Percentiles rank a stretch among this genome's conserved stretches.
Evolutionary conservation across 2,797 vertebrate genomes (phyloP).

Genomic region (Prunella strophiata): DNA sequence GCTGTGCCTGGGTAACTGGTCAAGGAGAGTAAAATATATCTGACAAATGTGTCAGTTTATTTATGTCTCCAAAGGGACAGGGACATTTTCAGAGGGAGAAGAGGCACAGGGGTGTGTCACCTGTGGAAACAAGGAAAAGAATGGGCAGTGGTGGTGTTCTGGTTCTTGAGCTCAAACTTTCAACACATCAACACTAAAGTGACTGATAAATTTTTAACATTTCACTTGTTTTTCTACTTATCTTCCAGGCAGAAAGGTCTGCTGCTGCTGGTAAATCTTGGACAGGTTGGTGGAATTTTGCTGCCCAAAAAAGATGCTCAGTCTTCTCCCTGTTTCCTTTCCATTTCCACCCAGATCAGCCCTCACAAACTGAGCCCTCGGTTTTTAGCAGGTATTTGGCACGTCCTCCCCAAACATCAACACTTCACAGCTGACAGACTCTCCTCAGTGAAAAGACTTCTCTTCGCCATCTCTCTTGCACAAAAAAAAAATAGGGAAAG

Average conservation of each 20-base stretch:
- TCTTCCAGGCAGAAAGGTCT: background rate
- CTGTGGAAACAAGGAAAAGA: background rate
- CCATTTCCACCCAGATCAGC: background rate
- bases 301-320: background rate
- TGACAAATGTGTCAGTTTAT: background rate
- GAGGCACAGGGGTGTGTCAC: background rate
- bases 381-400: background rate
- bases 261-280: background rate
- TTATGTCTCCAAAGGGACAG: background rate
- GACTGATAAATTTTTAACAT: background rate
- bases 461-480: background rate
- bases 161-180: background rate
- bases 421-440: background rate
- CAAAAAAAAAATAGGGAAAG: background rate
- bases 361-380: background rate
- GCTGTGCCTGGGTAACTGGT: background rate
- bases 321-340: background rate
- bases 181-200: background rate
- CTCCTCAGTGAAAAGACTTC: background rate
- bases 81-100: background rate
- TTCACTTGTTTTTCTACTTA: background rate
- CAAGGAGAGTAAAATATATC: background rate
- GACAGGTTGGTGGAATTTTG: rapidly evolving
- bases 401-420: background rate
- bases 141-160: background rate